These are phyloP conservation scores for Globodera ellingtonae DNA, from an alignment of 1,140 invertebrate species.

Conservation along the genomic window DNA sequence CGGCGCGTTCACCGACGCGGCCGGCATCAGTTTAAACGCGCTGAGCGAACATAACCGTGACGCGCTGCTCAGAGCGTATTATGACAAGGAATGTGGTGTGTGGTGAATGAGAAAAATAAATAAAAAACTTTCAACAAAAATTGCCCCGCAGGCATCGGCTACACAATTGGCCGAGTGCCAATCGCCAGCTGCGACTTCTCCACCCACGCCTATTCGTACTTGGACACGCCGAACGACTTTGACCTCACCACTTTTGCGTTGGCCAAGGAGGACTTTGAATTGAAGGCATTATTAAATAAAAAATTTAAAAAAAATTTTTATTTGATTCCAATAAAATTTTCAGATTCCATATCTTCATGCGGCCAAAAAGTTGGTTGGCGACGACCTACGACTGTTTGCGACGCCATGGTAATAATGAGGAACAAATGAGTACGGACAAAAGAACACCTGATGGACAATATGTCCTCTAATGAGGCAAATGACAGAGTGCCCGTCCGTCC, in stretches of 20 bases:
- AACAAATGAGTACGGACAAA: too few species aligned
- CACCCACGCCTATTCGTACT: constrained; percentile 74
- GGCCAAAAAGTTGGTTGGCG: constrained; percentile 1
- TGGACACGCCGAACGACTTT: constrained; percentile 71
- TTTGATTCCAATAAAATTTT: too few species aligned
- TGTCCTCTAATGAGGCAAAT: too few species aligned
- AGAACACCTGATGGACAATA: too few species aligned
- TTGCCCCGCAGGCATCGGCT: constrained; percentile 71
- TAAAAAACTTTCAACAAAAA: too few species aligned
- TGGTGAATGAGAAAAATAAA: too few species aligned
- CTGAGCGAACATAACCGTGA: constrained; percentile 27
- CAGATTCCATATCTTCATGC: constrained; percentile 21
- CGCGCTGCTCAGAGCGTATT: constrained; percentile 34
- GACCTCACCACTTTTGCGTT: constrained; percentile 74
- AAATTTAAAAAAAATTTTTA: too few species aligned
- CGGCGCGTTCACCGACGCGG: constrained; percentile 69
- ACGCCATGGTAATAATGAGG: constrained; percentile 71
- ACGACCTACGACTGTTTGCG: not conserved
- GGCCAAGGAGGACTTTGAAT: constrained; percentile 74
- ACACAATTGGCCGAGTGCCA: constrained; percentile 77
- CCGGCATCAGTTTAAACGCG: constrained; percentile 65
- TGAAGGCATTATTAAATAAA: constrained; percentile 65
- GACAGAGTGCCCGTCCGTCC: too few species aligned
- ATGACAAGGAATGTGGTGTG: not conserved
- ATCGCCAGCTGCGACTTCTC: constrained; percentile 84